Evolutionary conservation across 2,113 vertebrate species (phyloP).

Genomic region (Equus quagga): DNA sequence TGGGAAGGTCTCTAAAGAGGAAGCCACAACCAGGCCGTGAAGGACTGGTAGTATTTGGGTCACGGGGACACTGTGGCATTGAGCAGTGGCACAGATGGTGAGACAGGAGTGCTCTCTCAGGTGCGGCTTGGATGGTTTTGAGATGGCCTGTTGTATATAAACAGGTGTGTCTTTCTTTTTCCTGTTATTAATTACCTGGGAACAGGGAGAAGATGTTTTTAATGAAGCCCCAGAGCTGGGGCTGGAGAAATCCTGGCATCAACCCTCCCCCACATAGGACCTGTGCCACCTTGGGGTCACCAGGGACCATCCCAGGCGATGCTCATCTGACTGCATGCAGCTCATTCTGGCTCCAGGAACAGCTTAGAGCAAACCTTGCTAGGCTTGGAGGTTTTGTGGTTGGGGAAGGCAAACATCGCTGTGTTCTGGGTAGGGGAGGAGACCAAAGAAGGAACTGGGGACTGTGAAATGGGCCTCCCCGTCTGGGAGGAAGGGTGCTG

Average conservation of each 20-base stretch:
- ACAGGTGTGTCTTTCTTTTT: neutral
- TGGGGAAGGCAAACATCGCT: neutral
- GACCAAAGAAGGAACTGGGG: neutral
- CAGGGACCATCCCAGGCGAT: neutral
- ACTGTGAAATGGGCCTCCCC: neutral
- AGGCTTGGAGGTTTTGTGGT: neutral
- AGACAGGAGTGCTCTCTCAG: neutral
- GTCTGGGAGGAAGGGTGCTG: neutral
- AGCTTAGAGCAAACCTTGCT: neutral
- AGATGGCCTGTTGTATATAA: neutral
- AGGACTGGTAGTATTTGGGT: neutral
- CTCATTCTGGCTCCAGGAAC: neutral
- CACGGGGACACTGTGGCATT: neutral
- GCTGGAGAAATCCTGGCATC: constrained; percentile 24
- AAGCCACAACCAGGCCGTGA: neutral
- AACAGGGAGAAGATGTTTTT: constrained; percentile 23
- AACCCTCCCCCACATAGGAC: neutral
- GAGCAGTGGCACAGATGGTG: neutral
- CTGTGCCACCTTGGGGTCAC: neutral
- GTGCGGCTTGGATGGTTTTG: neutral
- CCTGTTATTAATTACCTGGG: neutral
- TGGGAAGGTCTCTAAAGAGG: neutral
- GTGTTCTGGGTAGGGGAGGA: neutral
- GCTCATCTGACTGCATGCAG: neutral
- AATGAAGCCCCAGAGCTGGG: neutral